These are phyloP conservation scores for Gambelia wislizenii DNA, from an alignment of 2,797 vertebrate genomes.

Conservation along the genomic window DNA sequence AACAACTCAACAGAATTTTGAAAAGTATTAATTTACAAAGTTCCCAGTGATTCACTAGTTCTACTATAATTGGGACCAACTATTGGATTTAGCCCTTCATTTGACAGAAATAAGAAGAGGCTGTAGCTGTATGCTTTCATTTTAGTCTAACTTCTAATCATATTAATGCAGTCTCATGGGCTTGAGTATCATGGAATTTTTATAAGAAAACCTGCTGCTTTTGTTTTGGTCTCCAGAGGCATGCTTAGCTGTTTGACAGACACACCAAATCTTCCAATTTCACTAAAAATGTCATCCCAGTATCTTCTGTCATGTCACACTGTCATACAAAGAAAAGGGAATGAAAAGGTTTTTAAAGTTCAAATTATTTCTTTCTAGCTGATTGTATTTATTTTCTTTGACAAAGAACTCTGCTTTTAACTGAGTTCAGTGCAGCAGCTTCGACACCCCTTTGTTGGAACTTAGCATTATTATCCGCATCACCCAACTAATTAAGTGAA, in stretches of 20 bases:
- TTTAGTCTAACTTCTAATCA: neutral
- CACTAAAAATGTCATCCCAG: neutral
- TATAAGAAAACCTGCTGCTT: neutral
- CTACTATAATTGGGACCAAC: no score
- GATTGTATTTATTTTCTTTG: slow-evolving; percentile 19
- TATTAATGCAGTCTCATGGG: neutral
- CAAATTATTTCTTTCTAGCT: slow-evolving; percentile 9
- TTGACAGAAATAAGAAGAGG: neutral
- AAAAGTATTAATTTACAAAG: no score
- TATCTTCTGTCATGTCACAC: neutral
- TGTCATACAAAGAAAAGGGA: neutral
- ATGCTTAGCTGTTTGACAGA: slow-evolving; percentile 3
- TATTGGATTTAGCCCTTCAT: no score
- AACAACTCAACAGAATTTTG: no score
- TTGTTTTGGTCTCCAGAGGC: neutral
- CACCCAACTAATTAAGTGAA: slow-evolving; percentile 26
- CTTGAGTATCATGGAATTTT: neutral
- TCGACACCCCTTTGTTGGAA: neutral
- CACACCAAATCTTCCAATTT: neutral
- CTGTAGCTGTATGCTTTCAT: neutral
- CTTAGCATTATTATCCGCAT: neutral
- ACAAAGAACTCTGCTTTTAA: neutral
- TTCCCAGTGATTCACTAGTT: no score
- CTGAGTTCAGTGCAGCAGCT: neutral
- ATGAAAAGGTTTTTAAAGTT: slow-evolving; percentile 36